phyloP scores from a whole-genome alignment of 2,888 invertebrate genomes.

The Suillia variegata region DNA sequence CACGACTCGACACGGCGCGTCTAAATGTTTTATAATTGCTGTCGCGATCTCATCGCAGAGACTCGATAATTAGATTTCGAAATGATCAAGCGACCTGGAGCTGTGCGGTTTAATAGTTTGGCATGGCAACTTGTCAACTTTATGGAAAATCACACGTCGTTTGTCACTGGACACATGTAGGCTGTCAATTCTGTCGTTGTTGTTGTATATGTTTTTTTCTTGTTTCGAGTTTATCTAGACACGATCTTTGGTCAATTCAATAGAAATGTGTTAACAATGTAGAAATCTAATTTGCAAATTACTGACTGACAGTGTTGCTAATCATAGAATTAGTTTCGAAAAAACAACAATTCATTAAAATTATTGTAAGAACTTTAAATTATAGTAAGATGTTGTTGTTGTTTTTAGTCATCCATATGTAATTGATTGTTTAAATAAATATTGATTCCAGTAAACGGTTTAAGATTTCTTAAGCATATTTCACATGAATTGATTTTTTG shows the following conservation, averaged over 20 bases:
- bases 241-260: background rate
- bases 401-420: too few relatives aligned
- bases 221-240: too few relatives aligned
- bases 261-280: background rate
- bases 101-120: too few relatives aligned
- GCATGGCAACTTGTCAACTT: constrained; percentile 8
- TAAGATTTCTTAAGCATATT: too few relatives aligned
- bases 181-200: background rate
- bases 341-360: background rate
- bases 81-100: too few relatives aligned
- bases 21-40: constrained; percentile 2
- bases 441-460: too few relatives aligned
- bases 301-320: background rate
- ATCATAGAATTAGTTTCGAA: background rate
- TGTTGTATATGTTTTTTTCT: background rate
- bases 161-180: background rate
- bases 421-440: too few relatives aligned
- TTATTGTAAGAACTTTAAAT: too few relatives aligned
- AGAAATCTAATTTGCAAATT: background rate
- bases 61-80: constrained; percentile 7
- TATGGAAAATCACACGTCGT: constrained; percentile 11
- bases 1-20: too few relatives aligned
- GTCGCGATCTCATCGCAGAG: background rate
- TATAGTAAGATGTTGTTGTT: too few relatives aligned
- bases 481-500: too few relatives aligned